Conservation (phyloP, 2,888 invertebrate species). For the Harpagoxenus sublaevis region DNA sequence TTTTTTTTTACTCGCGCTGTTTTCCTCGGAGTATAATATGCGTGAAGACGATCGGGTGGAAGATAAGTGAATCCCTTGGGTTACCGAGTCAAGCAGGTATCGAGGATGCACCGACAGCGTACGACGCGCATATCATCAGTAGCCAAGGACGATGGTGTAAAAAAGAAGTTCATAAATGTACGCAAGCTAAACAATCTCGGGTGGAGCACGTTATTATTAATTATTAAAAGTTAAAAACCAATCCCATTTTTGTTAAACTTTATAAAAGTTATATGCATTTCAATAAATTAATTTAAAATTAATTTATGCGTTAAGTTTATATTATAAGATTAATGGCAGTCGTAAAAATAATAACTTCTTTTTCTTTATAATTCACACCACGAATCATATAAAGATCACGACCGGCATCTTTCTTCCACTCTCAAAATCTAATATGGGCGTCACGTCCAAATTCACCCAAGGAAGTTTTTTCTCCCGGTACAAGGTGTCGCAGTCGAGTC, state of each 20-base stretch:
- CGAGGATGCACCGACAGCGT: conserved; percentile 69
- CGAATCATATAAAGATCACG: background rate
- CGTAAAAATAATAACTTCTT: background rate
- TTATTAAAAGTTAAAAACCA: background rate
- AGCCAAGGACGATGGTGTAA: conserved; percentile 57
- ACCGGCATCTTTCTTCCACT: background rate
- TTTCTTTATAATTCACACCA: conserved; percentile 2
- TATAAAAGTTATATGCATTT: background rate
- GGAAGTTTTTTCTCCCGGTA: conserved; percentile 51
- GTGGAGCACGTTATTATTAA: background rate
- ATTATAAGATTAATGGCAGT: background rate
- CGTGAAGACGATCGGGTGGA: conserved; percentile 83
- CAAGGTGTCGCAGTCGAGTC: conserved; percentile 66
- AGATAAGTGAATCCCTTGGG: conserved; percentile 82
- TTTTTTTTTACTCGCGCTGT: conserved; percentile 77
- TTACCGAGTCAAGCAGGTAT: conserved; percentile 77
- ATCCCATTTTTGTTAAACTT: background rate
- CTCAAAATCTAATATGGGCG: background rate
- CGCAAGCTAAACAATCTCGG: background rate
- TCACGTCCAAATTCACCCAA: background rate
- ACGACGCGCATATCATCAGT: conserved; percentile 69
- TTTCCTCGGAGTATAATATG: conserved; percentile 82
- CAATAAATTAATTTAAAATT: background rate
- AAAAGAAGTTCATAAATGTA: conserved; percentile 6
- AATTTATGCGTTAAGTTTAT: background rate